These are phyloP conservation scores for Aphidius gifuensis DNA, from an alignment of 1,140 invertebrate genomes.

Conservation along the genomic window DNA sequence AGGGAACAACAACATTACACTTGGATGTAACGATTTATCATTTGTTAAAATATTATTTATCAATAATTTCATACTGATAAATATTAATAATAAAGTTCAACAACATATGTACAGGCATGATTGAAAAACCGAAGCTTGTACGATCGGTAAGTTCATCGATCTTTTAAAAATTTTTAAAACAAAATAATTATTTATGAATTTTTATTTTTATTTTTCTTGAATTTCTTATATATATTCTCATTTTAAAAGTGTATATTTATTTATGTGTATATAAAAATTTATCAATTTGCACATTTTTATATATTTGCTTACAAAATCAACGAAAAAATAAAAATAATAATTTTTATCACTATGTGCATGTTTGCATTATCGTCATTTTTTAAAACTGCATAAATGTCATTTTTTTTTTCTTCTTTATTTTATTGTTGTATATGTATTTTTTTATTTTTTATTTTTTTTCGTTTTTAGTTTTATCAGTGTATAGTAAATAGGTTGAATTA, in stretches of 20 bases:
- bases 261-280: too few species aligned
- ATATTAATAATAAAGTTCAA: slow-evolving; percentile 3
- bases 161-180: too few species aligned
- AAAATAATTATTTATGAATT: neutral
- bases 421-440: slow-evolving; percentile 24
- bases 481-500: slow-evolving; percentile 25
- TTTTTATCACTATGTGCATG: too few species aligned
- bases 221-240: neutral
- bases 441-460: slow-evolving; percentile 27
- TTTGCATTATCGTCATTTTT: too few species aligned
- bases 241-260: neutral
- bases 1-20: slow-evolving; percentile 7
- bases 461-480: slow-evolving; percentile 37
- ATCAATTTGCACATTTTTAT: too few species aligned
- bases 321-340: too few species aligned
- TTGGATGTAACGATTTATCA: slow-evolving; percentile 10
- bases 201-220: neutral
- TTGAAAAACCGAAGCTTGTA: slow-evolving; percentile 41
- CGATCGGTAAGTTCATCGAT: slow-evolving; percentile 37
- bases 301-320: too few species aligned
- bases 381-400: neutral
- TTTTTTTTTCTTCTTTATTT: slow-evolving; percentile 1
- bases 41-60: neutral
- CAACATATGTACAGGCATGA: slow-evolving; percentile 33
- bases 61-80: slow-evolving; percentile 1